Conservation (phyloP, 2,888 invertebrate genomes). For the Clostera curtula region DNA sequence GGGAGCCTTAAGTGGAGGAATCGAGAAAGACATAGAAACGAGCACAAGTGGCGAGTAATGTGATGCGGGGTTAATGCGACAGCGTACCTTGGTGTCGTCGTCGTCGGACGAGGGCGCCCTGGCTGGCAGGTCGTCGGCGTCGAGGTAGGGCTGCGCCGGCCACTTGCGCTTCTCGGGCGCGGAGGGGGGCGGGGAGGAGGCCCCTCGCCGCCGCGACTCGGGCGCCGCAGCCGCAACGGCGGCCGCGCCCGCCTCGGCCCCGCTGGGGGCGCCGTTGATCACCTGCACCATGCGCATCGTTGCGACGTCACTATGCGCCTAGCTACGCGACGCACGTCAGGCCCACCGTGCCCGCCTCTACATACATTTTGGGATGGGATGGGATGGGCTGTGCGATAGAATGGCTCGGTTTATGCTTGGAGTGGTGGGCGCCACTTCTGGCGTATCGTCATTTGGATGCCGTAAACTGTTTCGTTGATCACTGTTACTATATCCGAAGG, state of each 20-base stretch:
- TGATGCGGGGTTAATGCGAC: constrained; percentile 22
- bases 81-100: constrained; percentile 58
- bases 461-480: no score
- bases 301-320: constrained; percentile 2
- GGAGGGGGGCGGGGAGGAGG: constrained; percentile 67
- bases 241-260: constrained; percentile 23
- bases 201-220: constrained; percentile 57
- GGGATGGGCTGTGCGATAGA: no score
- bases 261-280: constrained; percentile 56
- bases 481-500: no score
- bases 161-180: constrained; percentile 83
- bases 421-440: no score
- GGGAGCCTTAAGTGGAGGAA: not conserved
- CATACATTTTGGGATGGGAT: no score
- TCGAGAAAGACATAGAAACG: constrained; percentile 5
- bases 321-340: constrained; percentile 5
- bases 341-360: no score
- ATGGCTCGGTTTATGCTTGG: no score
- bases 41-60: constrained; percentile 14
- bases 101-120: constrained; percentile 50
- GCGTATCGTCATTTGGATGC: no score
- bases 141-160: constrained; percentile 61
- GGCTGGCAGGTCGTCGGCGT: constrained; percentile 35
- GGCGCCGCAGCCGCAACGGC: constrained; percentile 28
- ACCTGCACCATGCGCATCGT: constrained; percentile 39